Evolutionary conservation across 2,113 vertebrate genomes (phyloP).

Genomic region (Machaerirhynchus nigripectus): DNA sequence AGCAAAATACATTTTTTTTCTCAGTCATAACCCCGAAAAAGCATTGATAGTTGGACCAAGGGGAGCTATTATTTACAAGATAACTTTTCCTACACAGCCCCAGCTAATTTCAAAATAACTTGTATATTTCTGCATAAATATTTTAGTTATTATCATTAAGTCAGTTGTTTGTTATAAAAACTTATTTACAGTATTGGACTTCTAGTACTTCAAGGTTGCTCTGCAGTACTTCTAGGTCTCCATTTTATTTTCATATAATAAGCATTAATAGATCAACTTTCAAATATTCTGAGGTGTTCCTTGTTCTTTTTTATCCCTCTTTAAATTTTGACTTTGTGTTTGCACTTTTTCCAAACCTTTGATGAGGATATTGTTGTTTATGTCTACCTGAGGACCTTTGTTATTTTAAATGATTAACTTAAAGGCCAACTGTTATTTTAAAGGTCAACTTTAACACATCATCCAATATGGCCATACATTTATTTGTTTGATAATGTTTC

Average conservation of each 20-base stretch:
- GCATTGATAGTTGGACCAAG: neutral
- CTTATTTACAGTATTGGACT: neutral
- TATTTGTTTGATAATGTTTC: neutral
- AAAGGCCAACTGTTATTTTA: neutral
- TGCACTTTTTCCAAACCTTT: neutral
- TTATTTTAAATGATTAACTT: neutral
- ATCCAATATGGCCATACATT: neutral
- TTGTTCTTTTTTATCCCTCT: neutral
- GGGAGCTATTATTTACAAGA: neutral
- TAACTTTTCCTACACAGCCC: neutral
- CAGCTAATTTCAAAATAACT: neutral
- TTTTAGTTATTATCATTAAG: neutral
- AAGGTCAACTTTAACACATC: neutral
- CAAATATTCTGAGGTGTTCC: neutral
- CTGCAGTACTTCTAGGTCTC: neutral
- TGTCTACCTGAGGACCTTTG: neutral
- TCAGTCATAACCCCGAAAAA: neutral
- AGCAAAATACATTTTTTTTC: neutral
- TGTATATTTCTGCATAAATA: neutral
- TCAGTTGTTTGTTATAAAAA: neutral
- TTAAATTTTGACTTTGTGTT: neutral
- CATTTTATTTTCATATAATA: neutral
- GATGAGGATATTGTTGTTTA: neutral
- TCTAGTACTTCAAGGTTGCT: neutral
- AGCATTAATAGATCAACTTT: neutral